Conservation (phyloP, 2,113 vertebrate genomes). For the Struthidea cinerea region DNA sequence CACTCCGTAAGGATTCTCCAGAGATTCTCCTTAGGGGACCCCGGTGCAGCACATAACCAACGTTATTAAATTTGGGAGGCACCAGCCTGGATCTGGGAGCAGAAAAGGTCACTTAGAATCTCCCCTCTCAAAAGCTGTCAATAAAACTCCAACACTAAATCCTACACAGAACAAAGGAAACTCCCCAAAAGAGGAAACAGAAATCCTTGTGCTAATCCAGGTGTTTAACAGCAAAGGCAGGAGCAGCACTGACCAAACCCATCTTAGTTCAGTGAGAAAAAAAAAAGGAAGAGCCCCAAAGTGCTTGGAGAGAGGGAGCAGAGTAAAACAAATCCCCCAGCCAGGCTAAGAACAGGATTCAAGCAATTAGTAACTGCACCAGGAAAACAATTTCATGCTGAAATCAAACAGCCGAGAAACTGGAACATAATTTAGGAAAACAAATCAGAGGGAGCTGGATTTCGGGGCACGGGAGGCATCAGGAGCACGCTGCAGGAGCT, state of each 20-base stretch:
- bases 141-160: neutral
- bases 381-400: neutral
- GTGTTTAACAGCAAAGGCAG: neutral
- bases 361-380: neutral
- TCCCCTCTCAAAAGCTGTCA: neutral
- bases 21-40: neutral
- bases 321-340: neutral
- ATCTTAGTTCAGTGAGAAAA: neutral
- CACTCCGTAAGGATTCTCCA: neutral
- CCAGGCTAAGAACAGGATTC: neutral
- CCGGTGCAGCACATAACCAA: neutral
- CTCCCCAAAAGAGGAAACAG: neutral
- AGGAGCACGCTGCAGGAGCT: fast-evolving
- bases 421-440: neutral
- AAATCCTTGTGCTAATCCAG: neutral
- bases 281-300: neutral
- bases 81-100: neutral
- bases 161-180: neutral
- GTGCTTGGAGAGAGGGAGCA: neutral
- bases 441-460: neutral
- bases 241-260: neutral
- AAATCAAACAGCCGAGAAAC: neutral
- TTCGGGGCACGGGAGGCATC: neutral
- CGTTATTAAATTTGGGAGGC: neutral
- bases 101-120: neutral